Evolutionary conservation across 2,888 invertebrate genomes (phyloP), one percentile per base, ranked within the genome.

Genomic region (Copidosoma aretas): DNA sequence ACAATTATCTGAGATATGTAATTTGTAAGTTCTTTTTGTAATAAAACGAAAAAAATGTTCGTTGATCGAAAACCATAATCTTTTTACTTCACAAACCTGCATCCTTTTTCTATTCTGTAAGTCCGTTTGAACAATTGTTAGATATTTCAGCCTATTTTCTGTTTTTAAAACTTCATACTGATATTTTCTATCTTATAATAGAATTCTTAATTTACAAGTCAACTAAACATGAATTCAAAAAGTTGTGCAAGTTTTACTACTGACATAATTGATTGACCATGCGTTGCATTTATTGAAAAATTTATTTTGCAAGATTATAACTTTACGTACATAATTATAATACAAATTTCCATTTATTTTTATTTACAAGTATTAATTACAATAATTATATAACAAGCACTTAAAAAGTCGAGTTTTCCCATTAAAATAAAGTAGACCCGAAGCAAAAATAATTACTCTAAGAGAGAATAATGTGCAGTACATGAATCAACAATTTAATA

Each of bases 401-500:
- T 60, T 60, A 58, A 53, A 39, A 51, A 46, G 19, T 19, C 39
- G 61, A 63, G 21, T 53, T 60, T 66, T 63, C 49, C 24, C 19
- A 59, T 60, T 64, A 64, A 46, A 46, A 46, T 15, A 46, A 3
- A 17, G 12, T 46, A 46, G 53, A 53, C 56, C 41, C 52, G 59
- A 68, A 51, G 25, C 3, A 60, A 60, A 56, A 22, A 60, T 51
- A 25, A 17, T 1, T 68, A 60, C 32, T 32, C 32, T 32, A 32
- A 32, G 8, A 32, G 32, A 51, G 12, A 63, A 60, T 17, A 15
- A 46, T 46, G 12, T 46, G 17, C 17, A 3, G 3, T 46, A 8
- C 17, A 46, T 15, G 12, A 46, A 46, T 56, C 24, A 62, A 49
- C 4, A 15, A 46, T 72, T 78, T 77, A 82, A 78, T 81, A 84